These are phyloP conservation scores for Drosophila sulfurigaster DNA, from an alignment of 1,140 invertebrate genomes.

Conservation along the genomic window DNA sequence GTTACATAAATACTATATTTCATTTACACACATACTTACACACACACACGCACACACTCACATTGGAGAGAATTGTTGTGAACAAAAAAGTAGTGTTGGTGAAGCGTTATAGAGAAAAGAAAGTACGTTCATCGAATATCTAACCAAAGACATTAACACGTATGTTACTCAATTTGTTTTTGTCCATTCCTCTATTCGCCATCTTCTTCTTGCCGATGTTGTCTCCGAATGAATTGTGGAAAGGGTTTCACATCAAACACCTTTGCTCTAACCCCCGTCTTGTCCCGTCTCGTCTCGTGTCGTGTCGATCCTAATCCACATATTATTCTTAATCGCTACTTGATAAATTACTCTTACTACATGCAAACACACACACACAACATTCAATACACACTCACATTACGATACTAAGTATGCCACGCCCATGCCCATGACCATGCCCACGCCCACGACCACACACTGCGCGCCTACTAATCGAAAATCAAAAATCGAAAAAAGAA, in stretches of 20 bases:
- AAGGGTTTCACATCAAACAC: slow-evolving; percentile 12
- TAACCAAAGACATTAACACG: slow-evolving; percentile 14
- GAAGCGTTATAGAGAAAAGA: neutral
- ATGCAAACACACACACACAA: slow-evolving; percentile 19
- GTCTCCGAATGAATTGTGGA: slow-evolving; percentile 27
- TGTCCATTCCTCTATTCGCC: slow-evolving; percentile 20
- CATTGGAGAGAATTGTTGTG: neutral
- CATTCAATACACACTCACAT: slow-evolving; percentile 6
- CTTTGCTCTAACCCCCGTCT: slow-evolving; percentile 6
- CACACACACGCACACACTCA: neutral
- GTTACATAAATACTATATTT: slow-evolving; percentile 1
- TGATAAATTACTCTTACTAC: neutral
- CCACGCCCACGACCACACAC: slow-evolving; percentile 13
- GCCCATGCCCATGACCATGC: neutral
- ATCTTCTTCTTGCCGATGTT: slow-evolving; percentile 28
- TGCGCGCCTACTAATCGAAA: slow-evolving; percentile 23
- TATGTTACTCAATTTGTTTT: slow-evolving; percentile 19
- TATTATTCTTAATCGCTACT: neutral
- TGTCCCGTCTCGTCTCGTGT: neutral
- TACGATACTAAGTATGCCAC: slow-evolving; percentile 22
- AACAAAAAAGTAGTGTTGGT: neutral
- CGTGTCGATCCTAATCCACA: neutral
- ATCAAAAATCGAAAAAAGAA: neutral
- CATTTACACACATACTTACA: slow-evolving; percentile 6
- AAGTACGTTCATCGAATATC: neutral